Evolutionary conservation across 2,113 vertebrate genomes (phyloP).

Genomic region (Neolamprologus longior): DNA sequence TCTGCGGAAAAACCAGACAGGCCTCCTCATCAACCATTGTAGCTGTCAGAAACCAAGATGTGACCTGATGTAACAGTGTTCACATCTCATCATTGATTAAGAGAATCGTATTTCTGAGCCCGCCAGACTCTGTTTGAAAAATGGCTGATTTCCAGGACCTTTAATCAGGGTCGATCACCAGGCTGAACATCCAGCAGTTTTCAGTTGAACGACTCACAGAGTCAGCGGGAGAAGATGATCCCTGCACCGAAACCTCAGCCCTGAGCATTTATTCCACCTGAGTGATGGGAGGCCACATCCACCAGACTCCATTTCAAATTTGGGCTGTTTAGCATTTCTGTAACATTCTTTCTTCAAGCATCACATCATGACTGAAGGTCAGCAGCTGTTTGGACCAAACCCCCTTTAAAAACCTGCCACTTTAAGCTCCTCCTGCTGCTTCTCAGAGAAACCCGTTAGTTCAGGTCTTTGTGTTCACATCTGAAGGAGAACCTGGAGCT

Average conservation of each 20-base stretch:
- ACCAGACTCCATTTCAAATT: neutral
- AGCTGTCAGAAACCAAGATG: neutral
- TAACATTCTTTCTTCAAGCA: neutral
- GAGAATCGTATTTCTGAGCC: neutral
- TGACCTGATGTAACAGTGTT: neutral
- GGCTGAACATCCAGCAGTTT: neutral
- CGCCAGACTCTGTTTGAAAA: neutral
- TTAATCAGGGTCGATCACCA: neutral
- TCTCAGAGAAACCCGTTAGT: rapidly evolving
- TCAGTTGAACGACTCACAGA: neutral
- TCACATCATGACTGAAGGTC: neutral
- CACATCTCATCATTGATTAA: neutral
- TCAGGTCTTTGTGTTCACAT: neutral
- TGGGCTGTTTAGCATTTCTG: neutral
- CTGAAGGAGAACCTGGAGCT: neutral
- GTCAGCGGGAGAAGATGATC: neutral
- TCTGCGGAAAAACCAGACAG: neutral
- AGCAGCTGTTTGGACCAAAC: neutral
- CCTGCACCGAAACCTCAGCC: neutral
- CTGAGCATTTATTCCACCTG: neutral
- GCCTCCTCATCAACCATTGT: neutral
- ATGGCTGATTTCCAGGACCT: neutral
- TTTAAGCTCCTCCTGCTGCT: neutral
- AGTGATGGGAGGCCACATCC: neutral
- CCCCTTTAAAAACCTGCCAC: neutral